Percentiles rank a stretch among this genome's conserved stretches.
These are phyloP conservation scores for Aptenodytes forsteri DNA, from an alignment of 2,113 vertebrate genomes.

Conservation along the genomic window DNA sequence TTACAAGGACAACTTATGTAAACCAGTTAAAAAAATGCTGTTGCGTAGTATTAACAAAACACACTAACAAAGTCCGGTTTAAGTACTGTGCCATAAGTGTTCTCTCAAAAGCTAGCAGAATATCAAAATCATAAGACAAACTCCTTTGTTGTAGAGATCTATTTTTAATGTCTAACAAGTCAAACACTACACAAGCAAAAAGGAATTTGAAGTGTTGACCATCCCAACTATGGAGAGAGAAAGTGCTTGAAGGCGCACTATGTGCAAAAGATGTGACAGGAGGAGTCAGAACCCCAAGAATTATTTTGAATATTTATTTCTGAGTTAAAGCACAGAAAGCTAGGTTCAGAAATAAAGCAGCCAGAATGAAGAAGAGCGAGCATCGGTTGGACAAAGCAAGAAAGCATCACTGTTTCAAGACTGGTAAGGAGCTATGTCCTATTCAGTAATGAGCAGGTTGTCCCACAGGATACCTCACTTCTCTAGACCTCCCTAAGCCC, in stretches of 20 bases:
- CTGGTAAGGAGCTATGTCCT: not conserved
- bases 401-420: not conserved
- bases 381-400: not conserved
- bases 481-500: not conserved
- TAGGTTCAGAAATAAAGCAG: not conserved
- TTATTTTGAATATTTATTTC: not conserved
- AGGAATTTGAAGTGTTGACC: not conserved
- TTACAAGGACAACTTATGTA: not conserved
- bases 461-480: not conserved
- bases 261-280: not conserved
- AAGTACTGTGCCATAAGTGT: not conserved
- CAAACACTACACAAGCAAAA: not conserved
- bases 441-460: accelerated
- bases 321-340: not conserved
- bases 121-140: not conserved
- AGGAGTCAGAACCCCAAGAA: not conserved
- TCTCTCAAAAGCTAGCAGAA: not conserved
- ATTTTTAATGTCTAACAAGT: not conserved
- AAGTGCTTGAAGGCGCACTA: not conserved
- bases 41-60: not conserved
- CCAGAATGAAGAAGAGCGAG: not conserved
- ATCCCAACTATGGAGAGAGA: accelerated
- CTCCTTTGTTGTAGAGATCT: not conserved
- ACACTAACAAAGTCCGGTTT: not conserved
- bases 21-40: not conserved